Conservation (phyloP, 1,140 invertebrate genomes). For the Drosophila insularis region DNA sequence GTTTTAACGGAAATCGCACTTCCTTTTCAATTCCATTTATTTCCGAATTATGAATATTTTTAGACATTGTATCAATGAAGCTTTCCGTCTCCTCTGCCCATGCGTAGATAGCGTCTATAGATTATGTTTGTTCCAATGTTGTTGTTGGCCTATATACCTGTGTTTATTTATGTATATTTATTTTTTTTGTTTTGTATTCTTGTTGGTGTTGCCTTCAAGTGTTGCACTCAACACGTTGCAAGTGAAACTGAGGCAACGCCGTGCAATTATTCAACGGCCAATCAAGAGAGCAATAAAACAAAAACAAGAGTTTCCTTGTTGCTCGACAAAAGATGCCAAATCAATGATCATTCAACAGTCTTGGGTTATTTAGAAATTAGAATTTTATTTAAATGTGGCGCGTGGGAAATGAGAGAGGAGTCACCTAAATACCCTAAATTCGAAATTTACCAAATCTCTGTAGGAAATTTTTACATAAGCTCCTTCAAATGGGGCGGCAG, state of each 20-base stretch:
- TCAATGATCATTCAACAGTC: constrained; percentile 58
- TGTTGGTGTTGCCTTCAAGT: constrained; percentile 30
- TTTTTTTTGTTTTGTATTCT: constrained; percentile 10
- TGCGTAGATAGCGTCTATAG: constrained; percentile 10
- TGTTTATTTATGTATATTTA: constrained; percentile 2
- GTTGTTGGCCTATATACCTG: constrained; percentile 60
- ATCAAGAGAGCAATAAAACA: constrained; percentile 3
- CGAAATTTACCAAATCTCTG: not conserved
- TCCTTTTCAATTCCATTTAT: constrained; percentile 50
- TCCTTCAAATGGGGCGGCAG: not conserved
- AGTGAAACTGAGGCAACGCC: constrained; percentile 52
- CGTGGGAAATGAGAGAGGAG: not conserved
- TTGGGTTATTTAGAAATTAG: constrained; percentile 10
- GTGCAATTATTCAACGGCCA: constrained; percentile 56
- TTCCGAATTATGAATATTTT: constrained; percentile 49
- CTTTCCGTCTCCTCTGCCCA: not conserved
- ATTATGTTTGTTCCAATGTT: constrained; percentile 27
- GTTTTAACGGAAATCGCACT: constrained; percentile 15
- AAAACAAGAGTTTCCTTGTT: constrained; percentile 43
- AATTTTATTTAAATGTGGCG: not conserved
- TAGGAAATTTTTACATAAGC: not conserved
- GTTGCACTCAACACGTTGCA: constrained; percentile 71
- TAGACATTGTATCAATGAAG: constrained; percentile 8
- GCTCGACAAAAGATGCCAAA: constrained; percentile 45
- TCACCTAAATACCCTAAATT: not conserved